phyloP scores from a whole-genome alignment of 2,113 vertebrate species.

The Vireo altiloquus region DNA sequence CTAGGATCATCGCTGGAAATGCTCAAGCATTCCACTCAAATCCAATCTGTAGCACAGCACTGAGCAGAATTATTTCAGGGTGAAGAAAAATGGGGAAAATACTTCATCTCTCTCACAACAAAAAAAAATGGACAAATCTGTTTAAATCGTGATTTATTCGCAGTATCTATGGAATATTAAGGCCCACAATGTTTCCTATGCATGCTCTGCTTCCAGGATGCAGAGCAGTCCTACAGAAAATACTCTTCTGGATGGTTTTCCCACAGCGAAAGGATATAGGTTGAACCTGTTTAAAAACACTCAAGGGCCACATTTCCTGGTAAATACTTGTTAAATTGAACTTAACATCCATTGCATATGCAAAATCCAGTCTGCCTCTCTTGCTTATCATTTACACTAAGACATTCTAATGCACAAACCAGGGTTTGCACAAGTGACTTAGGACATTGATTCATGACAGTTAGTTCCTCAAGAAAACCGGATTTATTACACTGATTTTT shows the following conservation, averaged over 20 bases:
- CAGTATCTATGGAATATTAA: neutral
- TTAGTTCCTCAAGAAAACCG: neutral
- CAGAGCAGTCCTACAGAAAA: neutral
- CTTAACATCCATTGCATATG: neutral
- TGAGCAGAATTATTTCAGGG: neutral
- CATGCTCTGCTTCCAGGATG: fast-evolving
- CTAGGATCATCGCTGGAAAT: neutral
- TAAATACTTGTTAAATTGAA: neutral
- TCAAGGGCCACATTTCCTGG: neutral
- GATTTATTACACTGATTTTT: neutral
- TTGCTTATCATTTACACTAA: neutral
- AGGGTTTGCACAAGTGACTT: neutral
- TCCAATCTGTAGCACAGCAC: neutral
- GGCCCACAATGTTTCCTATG: neutral
- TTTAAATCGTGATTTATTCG: neutral
- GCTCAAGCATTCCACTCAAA: neutral
- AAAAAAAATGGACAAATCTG: neutral
- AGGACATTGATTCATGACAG: neutral
- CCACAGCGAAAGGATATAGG: neutral
- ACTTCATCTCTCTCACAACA: neutral
- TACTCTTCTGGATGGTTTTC: neutral
- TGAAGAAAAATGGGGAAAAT: neutral
- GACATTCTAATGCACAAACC: neutral
- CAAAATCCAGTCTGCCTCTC: neutral
- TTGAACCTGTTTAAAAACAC: neutral